Evolutionary conservation across 2,113 vertebrate species (phyloP).

Genomic region (Pollimyrus isidori): DNA sequence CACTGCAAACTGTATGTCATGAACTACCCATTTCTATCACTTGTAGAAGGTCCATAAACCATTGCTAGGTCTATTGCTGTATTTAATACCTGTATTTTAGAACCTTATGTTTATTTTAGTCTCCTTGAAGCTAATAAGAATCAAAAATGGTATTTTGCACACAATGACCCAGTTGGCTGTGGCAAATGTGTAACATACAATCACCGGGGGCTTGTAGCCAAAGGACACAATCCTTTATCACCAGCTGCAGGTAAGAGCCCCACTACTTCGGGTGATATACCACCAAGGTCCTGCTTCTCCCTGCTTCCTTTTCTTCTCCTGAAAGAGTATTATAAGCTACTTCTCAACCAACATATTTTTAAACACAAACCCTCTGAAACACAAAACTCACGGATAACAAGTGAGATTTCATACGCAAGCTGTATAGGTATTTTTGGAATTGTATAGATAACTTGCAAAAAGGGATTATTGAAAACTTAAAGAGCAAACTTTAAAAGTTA

Average conservation of each 20-base stretch:
- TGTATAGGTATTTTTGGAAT: neutral
- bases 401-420: neutral
- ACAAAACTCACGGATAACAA: neutral
- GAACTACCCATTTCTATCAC: neutral
- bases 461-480: neutral
- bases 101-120: too few species aligned
- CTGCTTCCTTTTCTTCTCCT: neutral
- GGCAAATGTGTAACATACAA: neutral
- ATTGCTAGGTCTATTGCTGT: neutral
- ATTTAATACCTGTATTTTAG: neutral
- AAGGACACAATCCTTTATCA: neutral
- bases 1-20: neutral
- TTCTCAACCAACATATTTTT: neutral
- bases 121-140: neutral
- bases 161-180: neutral
- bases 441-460: neutral
- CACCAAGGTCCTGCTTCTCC: neutral
- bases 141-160: slow-evolving; percentile 2
- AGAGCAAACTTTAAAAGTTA: neutral
- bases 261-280: neutral
- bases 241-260: neutral
- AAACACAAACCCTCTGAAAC: neutral
- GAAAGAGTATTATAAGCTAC: neutral
- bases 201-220: neutral
- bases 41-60: neutral